These are phyloP conservation scores for Macquaria australasica DNA, from an alignment of 2,113 vertebrate genomes.

Conservation along the genomic window DNA sequence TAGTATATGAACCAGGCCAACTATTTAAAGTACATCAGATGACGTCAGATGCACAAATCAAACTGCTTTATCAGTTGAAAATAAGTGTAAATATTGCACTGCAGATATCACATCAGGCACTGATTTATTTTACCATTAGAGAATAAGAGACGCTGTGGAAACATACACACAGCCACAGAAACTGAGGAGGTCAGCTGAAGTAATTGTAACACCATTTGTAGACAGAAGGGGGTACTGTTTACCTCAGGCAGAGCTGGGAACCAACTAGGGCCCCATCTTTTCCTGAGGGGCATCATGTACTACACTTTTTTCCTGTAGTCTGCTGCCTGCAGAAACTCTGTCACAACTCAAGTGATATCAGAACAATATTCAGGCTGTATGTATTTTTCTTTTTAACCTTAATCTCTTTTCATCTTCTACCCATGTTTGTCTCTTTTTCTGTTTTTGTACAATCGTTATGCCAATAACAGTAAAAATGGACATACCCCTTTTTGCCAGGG, in stretches of 20 bases:
- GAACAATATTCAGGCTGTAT: no score
- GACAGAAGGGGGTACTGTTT: conserved; percentile 38
- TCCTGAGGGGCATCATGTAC: not conserved
- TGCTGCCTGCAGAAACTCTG: not conserved
- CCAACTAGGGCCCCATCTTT: no score
- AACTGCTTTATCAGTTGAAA: not conserved
- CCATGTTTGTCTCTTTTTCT: not conserved
- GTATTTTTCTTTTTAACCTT: not conserved
- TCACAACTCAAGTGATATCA: no score
- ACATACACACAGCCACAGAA: not conserved
- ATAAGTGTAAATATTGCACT: not conserved
- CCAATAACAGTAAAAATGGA: not conserved
- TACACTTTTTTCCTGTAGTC: not conserved
- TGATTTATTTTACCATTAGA: not conserved
- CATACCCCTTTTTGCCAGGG: not conserved
- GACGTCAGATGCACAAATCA: not conserved
- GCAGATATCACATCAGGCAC: not conserved
- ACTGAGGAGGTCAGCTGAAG: not conserved
- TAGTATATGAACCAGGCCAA: not conserved
- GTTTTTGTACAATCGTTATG: not conserved
- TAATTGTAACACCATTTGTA: conserved; percentile 6
- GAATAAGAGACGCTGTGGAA: not conserved
- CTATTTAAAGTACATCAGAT: not conserved
- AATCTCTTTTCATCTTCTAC: not conserved
- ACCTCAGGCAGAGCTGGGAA: not conserved